phyloP scores from a whole-genome alignment of 2,113 vertebrate genomes.

The Conger conger region DNA sequence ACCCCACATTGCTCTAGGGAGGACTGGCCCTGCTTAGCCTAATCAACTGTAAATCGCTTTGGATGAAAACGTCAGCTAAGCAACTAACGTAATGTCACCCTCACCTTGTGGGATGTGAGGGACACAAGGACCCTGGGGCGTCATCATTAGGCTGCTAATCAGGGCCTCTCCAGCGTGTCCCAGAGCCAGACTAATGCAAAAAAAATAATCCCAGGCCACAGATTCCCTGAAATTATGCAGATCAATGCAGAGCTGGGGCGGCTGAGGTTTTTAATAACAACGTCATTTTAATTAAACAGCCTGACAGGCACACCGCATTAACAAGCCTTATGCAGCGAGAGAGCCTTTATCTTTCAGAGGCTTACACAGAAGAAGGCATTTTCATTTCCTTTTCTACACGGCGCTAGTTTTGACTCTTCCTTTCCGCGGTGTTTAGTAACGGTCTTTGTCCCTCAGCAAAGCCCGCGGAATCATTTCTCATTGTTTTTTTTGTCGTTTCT shows the following conservation, averaged over 20 bases:
- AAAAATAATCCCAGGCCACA: constrained; percentile 23
- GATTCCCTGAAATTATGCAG: constrained; percentile 28
- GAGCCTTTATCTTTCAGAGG: constrained; percentile 1
- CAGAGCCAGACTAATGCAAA: neutral
- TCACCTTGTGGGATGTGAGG: neutral
- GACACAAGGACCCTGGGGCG: no score
- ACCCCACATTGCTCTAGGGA: no score
- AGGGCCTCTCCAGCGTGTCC: neutral
- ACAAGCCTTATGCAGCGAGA: constrained; percentile 9
- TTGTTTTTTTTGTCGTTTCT: neutral
- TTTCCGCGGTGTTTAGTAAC: neutral
- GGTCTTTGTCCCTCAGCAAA: neutral
- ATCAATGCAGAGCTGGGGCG: constrained; percentile 7
- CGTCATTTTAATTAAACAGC: constrained; percentile 30
- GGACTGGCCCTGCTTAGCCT: no score
- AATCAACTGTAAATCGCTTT: no score
- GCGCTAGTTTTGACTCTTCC: neutral
- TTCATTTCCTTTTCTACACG: neutral
- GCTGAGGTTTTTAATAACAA: constrained; percentile 21
- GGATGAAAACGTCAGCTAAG: no score
- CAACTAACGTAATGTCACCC: no score
- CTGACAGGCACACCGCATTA: constrained; percentile 23
- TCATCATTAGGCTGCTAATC: constrained; percentile 10
- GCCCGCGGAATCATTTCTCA: neutral
- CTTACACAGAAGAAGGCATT: constrained; percentile 19